These are phyloP conservation scores for Hydrocynus forskahlii DNA, from an alignment of 2,797 vertebrate species.

Conservation along the genomic window DNA sequence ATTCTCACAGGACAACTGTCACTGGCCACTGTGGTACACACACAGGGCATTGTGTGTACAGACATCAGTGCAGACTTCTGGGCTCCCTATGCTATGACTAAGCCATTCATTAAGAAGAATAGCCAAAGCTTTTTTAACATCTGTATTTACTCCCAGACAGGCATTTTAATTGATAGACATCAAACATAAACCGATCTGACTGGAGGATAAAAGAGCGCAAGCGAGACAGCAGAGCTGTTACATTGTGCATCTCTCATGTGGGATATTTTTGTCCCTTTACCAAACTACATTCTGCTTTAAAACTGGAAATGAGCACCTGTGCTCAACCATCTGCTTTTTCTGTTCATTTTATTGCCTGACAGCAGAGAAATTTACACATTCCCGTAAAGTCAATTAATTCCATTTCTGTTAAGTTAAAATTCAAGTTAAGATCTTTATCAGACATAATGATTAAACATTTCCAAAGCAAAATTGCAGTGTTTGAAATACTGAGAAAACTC, in stretches of 20 bases:
- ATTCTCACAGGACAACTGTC: constrained; percentile 38
- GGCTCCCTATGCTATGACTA: constrained; percentile 16
- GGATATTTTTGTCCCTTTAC: not conserved
- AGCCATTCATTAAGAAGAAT: constrained; percentile 1
- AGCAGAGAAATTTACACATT: not conserved
- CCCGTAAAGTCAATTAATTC: not conserved
- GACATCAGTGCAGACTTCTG: not conserved
- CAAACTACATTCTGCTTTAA: not conserved
- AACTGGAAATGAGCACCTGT: not conserved
- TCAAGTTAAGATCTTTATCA: not conserved
- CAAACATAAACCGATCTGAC: constrained; percentile 1
- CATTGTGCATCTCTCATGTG: not conserved
- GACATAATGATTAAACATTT: not conserved
- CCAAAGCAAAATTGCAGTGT: not conserved
- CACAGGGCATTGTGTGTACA: constrained; percentile 21
- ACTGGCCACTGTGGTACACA: constrained; percentile 24
- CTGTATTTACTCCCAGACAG: constrained; percentile 17
- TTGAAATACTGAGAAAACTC: constrained; percentile 1
- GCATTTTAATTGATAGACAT: constrained; percentile 16
- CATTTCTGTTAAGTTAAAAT: not conserved
- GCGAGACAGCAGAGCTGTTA: not conserved
- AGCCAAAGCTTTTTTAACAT: not conserved
- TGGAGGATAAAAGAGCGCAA: not conserved
- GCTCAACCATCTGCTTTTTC: not conserved
- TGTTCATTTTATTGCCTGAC: not conserved